These are phyloP conservation scores for Catocala fraxini DNA, from an alignment of 2,888 invertebrate genomes.

Conservation along the genomic window DNA sequence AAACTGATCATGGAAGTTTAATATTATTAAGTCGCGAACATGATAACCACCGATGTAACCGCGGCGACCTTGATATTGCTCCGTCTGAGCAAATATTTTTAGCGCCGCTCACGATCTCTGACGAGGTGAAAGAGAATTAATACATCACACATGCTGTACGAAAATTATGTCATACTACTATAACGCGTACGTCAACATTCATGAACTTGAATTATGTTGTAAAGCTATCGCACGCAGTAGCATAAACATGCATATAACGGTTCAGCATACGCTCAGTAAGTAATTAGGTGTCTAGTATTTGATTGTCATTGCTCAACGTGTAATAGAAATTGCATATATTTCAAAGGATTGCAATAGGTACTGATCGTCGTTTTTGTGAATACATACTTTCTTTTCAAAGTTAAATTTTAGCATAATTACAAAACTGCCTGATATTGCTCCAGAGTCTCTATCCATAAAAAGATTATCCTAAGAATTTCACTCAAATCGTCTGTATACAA, in stretches of 20 bases:
- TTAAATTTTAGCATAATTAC: too few species aligned
- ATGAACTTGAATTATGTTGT: conserved; percentile 56
- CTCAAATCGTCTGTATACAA: too few species aligned
- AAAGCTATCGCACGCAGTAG: conserved; percentile 22
- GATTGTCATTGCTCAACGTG: too few species aligned
- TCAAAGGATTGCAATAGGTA: too few species aligned
- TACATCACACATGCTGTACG: conserved; percentile 63
- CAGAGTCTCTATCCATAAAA: too few species aligned
- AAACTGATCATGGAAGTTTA: conserved; percentile 4
- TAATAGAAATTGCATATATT: too few species aligned
- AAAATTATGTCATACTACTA: conserved; percentile 69
- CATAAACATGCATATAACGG: conserved; percentile 9
- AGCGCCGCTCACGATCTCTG: conserved; percentile 70
- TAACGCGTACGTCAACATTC: conserved; percentile 59
- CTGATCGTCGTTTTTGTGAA: too few species aligned
- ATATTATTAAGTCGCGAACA: conserved; percentile 14
- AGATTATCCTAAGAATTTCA: too few species aligned
- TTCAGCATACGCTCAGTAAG: not conserved
- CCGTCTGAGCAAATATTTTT: conserved; percentile 79
- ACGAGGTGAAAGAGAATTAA: conserved; percentile 73
- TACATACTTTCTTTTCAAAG: too few species aligned
- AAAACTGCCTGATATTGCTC: too few species aligned
- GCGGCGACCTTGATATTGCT: conserved; percentile 78
- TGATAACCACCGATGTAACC: conserved; percentile 59
- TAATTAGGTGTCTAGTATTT: too few species aligned